These are phyloP conservation scores for Globia sparganii DNA, from an alignment of 2,888 invertebrate genomes.

Conservation along the genomic window DNA sequence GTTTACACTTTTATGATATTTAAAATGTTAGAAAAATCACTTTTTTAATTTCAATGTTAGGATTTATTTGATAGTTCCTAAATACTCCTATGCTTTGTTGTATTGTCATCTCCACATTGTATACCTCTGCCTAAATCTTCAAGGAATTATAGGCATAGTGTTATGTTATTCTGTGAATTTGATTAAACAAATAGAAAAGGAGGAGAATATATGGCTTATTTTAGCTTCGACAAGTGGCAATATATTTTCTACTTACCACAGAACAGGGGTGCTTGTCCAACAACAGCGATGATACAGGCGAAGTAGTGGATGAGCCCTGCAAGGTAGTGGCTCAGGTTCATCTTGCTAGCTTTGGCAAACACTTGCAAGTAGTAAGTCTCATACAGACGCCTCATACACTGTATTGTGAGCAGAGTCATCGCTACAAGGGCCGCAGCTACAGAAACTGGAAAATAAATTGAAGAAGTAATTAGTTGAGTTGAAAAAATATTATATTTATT, in stretches of 20 bases:
- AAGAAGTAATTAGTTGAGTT: not conserved
- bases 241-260: constrained; percentile 79
- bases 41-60: no score
- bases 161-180: no score
- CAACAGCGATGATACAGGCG: constrained; percentile 91
- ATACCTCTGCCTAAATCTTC: no score
- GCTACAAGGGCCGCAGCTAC: constrained; percentile 91
- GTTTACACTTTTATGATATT: no score
- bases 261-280: constrained; percentile 94
- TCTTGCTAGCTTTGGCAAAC: constrained; percentile 94
- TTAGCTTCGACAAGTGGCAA: no score
- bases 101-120: no score
- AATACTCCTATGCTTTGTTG: no score
- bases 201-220: no score
- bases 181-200: no score
- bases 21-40: no score
- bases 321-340: constrained; percentile 94
- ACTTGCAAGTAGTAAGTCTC: constrained; percentile 95
- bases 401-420: constrained; percentile 91
- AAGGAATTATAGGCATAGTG: no score
- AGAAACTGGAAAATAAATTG: constrained; percentile 85
- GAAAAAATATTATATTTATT: not conserved
- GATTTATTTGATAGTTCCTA: no score
- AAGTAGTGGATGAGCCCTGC: constrained; percentile 95
- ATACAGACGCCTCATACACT: constrained; percentile 94